Evolutionary conservation across 2,888 invertebrate genomes (phyloP).

Genomic region (Diloba caeruleocephala): DNA sequence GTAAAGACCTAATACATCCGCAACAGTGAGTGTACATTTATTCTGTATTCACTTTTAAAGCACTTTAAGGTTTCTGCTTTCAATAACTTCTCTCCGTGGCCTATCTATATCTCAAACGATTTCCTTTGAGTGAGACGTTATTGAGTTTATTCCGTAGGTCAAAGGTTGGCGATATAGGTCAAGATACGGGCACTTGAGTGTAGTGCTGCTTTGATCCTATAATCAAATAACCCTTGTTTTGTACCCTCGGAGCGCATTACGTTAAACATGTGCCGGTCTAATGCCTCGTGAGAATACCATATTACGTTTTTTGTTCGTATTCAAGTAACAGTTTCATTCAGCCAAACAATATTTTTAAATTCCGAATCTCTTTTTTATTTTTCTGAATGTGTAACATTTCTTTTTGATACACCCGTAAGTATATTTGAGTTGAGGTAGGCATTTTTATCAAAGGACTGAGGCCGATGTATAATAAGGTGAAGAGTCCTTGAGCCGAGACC

Average conservation of each 20-base stretch:
- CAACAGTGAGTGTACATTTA: constrained; percentile 16
- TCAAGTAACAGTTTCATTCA: background rate
- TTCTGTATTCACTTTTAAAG: constrained; percentile 7
- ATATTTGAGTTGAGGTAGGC: too few relatives aligned
- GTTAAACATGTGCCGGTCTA: constrained; percentile 36
- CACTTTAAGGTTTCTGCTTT: constrained; percentile 22
- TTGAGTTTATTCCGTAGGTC: constrained; percentile 51
- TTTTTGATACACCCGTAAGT: too few relatives aligned
- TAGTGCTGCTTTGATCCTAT: constrained; percentile 43
- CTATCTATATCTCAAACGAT: constrained; percentile 39
- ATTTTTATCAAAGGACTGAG: too few relatives aligned
- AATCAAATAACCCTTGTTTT: constrained; percentile 57
- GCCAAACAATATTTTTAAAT: constrained; percentile 1
- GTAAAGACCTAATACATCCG: too few relatives aligned
- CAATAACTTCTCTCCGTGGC: constrained; percentile 18
- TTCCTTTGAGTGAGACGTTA: constrained; percentile 40
- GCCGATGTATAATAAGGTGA: too few relatives aligned
- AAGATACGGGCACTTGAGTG: constrained; percentile 39
- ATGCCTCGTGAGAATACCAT: constrained; percentile 23
- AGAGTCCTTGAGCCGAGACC: too few relatives aligned
- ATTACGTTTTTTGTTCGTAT: constrained; percentile 9
- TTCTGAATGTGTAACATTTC: too few relatives aligned
- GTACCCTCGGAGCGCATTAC: constrained; percentile 39
- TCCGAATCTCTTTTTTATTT: too few relatives aligned
- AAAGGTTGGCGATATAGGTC: constrained; percentile 59